Percentiles rank a stretch among this genome's conserved stretches.
These are phyloP conservation scores for Callionymus lyra DNA, from an alignment of 2,113 vertebrate species.

Conservation along the genomic window DNA sequence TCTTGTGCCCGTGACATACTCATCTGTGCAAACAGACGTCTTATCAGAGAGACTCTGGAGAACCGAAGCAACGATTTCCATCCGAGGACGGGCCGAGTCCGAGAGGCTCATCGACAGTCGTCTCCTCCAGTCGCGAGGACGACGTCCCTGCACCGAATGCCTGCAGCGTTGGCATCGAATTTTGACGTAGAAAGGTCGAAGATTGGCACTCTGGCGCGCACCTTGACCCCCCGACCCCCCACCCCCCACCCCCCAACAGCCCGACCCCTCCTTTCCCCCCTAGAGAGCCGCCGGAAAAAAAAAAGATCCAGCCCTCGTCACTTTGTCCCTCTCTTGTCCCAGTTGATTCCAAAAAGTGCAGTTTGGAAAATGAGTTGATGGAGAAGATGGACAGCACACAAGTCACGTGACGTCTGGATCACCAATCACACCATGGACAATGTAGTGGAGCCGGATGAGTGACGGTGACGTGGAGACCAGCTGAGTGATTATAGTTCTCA, in stretches of 20 bases:
- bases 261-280: constrained; percentile 8
- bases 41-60: too few species aligned
- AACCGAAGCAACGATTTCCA: too few species aligned
- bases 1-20: too few species aligned
- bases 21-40: too few species aligned
- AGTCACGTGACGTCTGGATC: constrained; percentile 15
- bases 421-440: constrained; percentile 12
- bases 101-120: background rate
- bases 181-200: constrained; percentile 30
- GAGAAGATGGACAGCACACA: constrained; percentile 31
- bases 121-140: constrained; percentile 18
- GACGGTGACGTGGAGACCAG: constrained; percentile 26
- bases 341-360: constrained; percentile 45
- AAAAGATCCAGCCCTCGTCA: constrained; percentile 7
- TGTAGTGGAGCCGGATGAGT: constrained; percentile 20
- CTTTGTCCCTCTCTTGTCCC: constrained; percentile 29
- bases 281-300: constrained; percentile 33
- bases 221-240: too few species aligned
- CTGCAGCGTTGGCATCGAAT: constrained; percentile 48
- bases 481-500: constrained; percentile 23
- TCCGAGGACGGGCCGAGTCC: too few species aligned
- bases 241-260: too few species aligned
- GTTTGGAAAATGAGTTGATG: constrained; percentile 35
- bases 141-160: constrained; percentile 29
- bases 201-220: constrained; percentile 44